Percentiles rank a stretch among this genome's conserved stretches.
phyloP scores from a whole-genome alignment of 2,888 invertebrate genomes.

The Cephalotes varians region DNA sequence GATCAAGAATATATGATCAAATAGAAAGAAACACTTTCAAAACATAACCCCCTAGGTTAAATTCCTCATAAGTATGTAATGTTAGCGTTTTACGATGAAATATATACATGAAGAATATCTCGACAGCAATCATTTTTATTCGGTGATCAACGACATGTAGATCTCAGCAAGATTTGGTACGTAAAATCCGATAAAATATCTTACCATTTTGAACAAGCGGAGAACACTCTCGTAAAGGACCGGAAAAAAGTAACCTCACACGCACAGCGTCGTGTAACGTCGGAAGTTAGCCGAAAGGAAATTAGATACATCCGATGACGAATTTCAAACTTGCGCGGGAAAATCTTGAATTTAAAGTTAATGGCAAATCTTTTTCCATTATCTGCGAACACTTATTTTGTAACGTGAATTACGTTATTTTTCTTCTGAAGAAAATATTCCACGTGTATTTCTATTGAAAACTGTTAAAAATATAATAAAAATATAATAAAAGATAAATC shows the following conservation, averaged over 20 bases:
- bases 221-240: slow-evolving; percentile 50
- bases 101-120: slow-evolving; percentile 40
- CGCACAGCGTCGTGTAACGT: background rate
- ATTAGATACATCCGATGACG: background rate
- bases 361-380: background rate
- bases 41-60: slow-evolving; percentile 50
- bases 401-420: background rate
- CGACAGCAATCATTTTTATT: background rate
- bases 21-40: background rate
- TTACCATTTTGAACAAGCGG: slow-evolving; percentile 62
- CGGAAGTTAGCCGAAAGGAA: slow-evolving; percentile 49
- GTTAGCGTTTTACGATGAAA: slow-evolving; percentile 8
- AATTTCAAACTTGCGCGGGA: slow-evolving; percentile 24
- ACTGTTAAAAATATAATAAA: background rate
- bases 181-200: slow-evolving; percentile 56
- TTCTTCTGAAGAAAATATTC: background rate
- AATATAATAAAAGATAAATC: background rate
- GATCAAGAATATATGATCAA: background rate
- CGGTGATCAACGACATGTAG: background rate
- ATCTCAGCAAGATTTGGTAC: slow-evolving; percentile 55
- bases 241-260: slow-evolving; percentile 54
- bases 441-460: background rate
- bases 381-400: background rate
- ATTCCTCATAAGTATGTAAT: background rate
- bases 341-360: background rate